Conservation (phyloP, 2,888 invertebrate genomes). For the Cryptus armator region DNA sequence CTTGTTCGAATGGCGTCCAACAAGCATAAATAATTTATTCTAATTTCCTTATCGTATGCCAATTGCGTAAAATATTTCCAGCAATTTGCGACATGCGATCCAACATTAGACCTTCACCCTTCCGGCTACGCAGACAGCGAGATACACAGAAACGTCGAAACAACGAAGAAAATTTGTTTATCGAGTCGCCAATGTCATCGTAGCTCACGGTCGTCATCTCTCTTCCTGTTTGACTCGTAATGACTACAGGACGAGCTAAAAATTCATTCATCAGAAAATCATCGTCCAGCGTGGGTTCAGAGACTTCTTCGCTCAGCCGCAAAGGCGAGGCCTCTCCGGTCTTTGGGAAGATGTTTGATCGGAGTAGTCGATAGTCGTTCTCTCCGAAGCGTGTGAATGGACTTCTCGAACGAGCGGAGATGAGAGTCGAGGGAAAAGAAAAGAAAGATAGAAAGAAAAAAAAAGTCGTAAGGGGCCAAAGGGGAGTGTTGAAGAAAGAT, state of each 20-base stretch:
- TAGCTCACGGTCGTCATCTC: neutral
- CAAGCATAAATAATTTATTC: conserved; percentile 83
- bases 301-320: neutral
- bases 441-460: conserved; percentile 44
- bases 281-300: neutral
- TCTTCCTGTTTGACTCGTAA: conserved; percentile 8
- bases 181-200: neutral
- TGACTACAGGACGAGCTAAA: neutral
- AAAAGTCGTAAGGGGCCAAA: conserved; percentile 73
- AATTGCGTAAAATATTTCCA: conserved; percentile 84
- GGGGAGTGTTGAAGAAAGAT: conserved; percentile 72
- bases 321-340: neutral
- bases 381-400: conserved; percentile 79
- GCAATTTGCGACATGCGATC: conserved; percentile 84
- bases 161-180: conserved; percentile 6
- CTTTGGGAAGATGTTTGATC: conserved; percentile 30
- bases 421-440: neutral
- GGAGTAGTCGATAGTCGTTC: conserved; percentile 43
- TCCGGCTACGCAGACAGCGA: conserved; percentile 3
- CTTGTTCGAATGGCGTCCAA: conserved; percentile 78
- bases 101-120: conserved; percentile 1
- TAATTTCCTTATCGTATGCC: conserved; percentile 83
- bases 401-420: conserved; percentile 46
- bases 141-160: neutral
- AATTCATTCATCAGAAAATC: neutral